Evolutionary conservation across 2,888 invertebrate genomes (phyloP), one percentile per base, ranked within the genome.

Genomic region (Eremobia ochroleuca): DNA sequence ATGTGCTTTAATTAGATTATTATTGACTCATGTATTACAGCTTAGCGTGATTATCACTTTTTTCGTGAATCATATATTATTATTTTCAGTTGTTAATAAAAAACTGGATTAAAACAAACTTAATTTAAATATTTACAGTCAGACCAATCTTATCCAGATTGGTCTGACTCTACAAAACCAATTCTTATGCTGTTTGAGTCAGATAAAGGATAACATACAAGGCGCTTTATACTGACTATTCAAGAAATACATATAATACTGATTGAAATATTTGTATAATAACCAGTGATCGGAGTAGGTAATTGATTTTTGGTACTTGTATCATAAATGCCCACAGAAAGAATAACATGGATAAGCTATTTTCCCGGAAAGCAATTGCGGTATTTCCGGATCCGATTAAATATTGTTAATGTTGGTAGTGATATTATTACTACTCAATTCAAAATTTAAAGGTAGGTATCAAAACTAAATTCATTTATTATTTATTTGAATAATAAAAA

Each of bases 11-110:
- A 74, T 68, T 28, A 25, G 49, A 58, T 68, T 58, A 75, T 34
- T 75, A 58, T 68, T 68, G 81, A 75, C 1, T 81, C 62, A 79
- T 43, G 18, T 49, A 61, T 64, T 59, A 65, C 31, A 49, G 37
- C 49, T 75, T 67, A 75, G 25, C 31, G 28, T 15, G 25, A 6
- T 58, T 49, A 75, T 68, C 49, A 55, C 15, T 37, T 43, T 49
- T 74, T 79, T 67, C 25, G 40, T 75, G 75, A 81, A 34, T 43
- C n/a, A 67, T 62, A 28, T 37, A 46, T 58, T 74, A 21, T 67
- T 62, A 55, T 73, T 74, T 67, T 40, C 28, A 28, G 13, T 64
- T 62, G 21, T 25, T 58, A 68, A 81, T 46, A 73, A 67, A 34
- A 59, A 80, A 75, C 55, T 46, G 11, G 62, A 68, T 49, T 49